These are phyloP conservation scores for Orcinus orca DNA, from an alignment of 2,113 vertebrate genomes.

Conservation along the genomic window DNA sequence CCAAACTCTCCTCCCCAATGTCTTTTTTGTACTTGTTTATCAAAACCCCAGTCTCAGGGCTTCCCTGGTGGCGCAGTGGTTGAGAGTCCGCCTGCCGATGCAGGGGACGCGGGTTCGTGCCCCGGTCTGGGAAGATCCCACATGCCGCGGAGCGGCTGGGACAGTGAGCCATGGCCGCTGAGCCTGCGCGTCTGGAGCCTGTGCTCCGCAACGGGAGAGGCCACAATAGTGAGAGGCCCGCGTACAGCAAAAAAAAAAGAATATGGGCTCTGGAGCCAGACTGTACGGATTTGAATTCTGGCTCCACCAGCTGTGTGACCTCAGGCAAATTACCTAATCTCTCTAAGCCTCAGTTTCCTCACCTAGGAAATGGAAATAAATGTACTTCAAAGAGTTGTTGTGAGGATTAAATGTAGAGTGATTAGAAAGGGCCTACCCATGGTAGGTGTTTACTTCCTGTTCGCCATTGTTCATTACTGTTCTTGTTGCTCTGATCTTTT, in stretches of 20 bases:
- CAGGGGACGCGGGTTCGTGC: too few relatives aligned
- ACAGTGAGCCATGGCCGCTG: too few relatives aligned
- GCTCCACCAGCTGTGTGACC: neutral
- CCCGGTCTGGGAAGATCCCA: too few relatives aligned
- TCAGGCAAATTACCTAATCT: neutral
- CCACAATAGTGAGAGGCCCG: too few relatives aligned
- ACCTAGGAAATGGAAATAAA: neutral
- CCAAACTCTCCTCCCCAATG: neutral
- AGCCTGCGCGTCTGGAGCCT: too few relatives aligned
- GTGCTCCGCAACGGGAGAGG: too few relatives aligned
- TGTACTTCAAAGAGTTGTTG: neutral
- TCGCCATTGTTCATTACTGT: neutral
- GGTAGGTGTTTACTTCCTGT: neutral
- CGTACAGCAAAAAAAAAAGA: neutral
- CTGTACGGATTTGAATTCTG: neutral
- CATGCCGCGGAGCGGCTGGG: too few relatives aligned
- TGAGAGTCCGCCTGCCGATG: too few relatives aligned
- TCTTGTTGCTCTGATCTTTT: neutral
- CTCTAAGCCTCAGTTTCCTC: neutral
- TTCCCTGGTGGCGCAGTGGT: too few relatives aligned
- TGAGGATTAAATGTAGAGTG: neutral
- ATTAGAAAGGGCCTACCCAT: neutral
- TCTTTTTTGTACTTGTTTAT: neutral
- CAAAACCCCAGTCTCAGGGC: neutral
- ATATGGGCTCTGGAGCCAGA: neutral